Conservation (phyloP, 2,888 invertebrate genomes). For the Cephalotes varians region DNA sequence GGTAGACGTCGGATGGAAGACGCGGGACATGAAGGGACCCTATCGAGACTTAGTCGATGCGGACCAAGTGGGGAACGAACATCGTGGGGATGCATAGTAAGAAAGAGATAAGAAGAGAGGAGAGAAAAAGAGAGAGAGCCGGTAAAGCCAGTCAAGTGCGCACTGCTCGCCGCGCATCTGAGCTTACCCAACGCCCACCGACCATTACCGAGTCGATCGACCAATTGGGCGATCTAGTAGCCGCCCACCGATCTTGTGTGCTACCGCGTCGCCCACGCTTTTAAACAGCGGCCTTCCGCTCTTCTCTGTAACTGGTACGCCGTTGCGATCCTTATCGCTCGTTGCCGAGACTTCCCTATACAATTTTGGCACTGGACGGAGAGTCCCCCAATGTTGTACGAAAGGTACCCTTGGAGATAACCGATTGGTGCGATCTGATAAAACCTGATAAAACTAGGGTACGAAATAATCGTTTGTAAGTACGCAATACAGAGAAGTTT, state of each 20-base stretch:
- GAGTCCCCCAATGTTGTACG: conserved; percentile 54
- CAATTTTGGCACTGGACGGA: conserved; percentile 68
- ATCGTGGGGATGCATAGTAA: conserved; percentile 30
- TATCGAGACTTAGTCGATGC: conserved; percentile 22
- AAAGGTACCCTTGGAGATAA: conserved; percentile 57
- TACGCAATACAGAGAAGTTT: neutral
- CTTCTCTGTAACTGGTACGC: conserved; percentile 8
- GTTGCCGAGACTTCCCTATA: conserved; percentile 24
- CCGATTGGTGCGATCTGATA: conserved; percentile 58
- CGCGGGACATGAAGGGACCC: neutral
- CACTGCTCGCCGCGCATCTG: conserved; percentile 81
- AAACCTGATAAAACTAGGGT: conserved; percentile 16
- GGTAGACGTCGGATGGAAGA: conserved; percentile 41
- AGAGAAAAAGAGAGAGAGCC: conserved; percentile 42
- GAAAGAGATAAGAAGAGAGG: conserved; percentile 40
- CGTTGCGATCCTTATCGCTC: conserved; percentile 16
- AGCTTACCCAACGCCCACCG: conserved; percentile 83
- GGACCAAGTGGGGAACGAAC: conserved; percentile 29
- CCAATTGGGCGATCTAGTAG: conserved; percentile 83
- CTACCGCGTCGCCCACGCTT: conserved; percentile 70
- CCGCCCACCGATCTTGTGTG: conserved; percentile 81
- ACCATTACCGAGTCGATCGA: conserved; percentile 84
- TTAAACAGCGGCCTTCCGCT: conserved; percentile 34
- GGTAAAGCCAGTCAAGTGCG: conserved; percentile 79
- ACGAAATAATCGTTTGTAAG: neutral